Evolutionary conservation across 1,140 invertebrate genomes (phyloP).

Genomic region (Oppia nitens): DNA sequence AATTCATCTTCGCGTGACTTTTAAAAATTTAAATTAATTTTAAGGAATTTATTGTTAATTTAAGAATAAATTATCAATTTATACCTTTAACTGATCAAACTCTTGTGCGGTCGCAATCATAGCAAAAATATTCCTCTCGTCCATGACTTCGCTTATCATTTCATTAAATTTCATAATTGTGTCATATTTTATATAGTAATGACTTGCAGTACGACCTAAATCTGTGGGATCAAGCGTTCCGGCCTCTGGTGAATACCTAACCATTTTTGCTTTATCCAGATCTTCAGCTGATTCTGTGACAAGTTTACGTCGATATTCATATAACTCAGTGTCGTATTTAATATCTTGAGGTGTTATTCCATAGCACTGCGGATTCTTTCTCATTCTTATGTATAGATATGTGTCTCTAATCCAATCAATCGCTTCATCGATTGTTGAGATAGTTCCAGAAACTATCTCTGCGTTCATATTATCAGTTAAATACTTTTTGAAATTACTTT

Average conservation of each 20-base stretch:
- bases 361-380: conserved; percentile 77
- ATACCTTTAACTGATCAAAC: conserved; percentile 86
- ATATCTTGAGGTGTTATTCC: conserved; percentile 54
- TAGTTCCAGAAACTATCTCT: conserved; percentile 84
- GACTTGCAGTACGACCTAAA: conserved; percentile 83
- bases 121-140: conserved; percentile 62
- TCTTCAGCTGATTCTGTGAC: conserved; percentile 59
- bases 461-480: conserved; percentile 95
- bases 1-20: conserved; percentile 86
- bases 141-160: conserved; percentile 56
- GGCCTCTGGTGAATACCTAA: conserved; percentile 67
- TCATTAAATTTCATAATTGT: conserved; percentile 81
- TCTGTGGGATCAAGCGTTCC: conserved; percentile 69
- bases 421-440: conserved; percentile 86
- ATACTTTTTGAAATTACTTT: conserved; percentile 83
- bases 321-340: conserved; percentile 53
- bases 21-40: not conserved
- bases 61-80: conserved; percentile 6
- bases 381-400: conserved; percentile 86
- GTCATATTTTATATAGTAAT: conserved; percentile 94
- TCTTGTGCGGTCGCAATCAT: conserved; percentile 82
- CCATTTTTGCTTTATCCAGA: conserved; percentile 84
- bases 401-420: conserved; percentile 96
- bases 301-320: conserved; percentile 49
- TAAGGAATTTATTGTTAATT: not conserved